Conservation (phyloP, 2,797 vertebrate genomes). For the Alosa sapidissima region DNA sequence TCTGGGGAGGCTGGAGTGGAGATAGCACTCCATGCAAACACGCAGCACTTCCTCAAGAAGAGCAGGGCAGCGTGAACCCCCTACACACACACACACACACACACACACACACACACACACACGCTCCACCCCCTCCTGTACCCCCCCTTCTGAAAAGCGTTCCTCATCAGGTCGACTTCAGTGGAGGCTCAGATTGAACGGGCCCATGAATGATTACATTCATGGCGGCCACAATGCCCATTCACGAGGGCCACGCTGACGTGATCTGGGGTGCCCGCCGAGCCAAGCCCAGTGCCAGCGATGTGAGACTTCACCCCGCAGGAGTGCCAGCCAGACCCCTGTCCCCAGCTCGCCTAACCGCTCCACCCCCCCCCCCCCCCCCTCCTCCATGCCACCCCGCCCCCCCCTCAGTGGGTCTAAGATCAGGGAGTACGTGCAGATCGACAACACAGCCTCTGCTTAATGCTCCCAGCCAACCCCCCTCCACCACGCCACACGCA, state of each 20-base stretch:
- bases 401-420: conserved; percentile 5
- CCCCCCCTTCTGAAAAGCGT: background rate
- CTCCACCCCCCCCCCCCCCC: conserved; percentile 14
- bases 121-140: background rate
- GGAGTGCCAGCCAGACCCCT: conserved; percentile 52
- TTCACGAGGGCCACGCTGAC: conserved; percentile 58
- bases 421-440: conserved; percentile 67
- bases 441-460: conserved; percentile 58
- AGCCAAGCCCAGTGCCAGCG: conserved; percentile 45
- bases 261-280: conserved; percentile 51
- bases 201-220: conserved; percentile 71
- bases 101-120: background rate
- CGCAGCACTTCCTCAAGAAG: conserved; percentile 37
- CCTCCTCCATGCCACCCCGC: conserved; percentile 1
- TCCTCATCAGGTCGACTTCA: conserved; percentile 57
- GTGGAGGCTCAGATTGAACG: conserved; percentile 44
- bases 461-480: conserved; percentile 18
- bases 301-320: conserved; percentile 56
- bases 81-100: background rate
- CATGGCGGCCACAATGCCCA: conserved; percentile 68
- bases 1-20: conserved; percentile 27
- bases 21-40: conserved; percentile 27
- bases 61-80: conserved; percentile 27
- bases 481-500: background rate
- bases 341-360: conserved; percentile 18